phyloP scores from a whole-genome alignment of 2,888 invertebrate species.

The Eupeodes luniger region DNA sequence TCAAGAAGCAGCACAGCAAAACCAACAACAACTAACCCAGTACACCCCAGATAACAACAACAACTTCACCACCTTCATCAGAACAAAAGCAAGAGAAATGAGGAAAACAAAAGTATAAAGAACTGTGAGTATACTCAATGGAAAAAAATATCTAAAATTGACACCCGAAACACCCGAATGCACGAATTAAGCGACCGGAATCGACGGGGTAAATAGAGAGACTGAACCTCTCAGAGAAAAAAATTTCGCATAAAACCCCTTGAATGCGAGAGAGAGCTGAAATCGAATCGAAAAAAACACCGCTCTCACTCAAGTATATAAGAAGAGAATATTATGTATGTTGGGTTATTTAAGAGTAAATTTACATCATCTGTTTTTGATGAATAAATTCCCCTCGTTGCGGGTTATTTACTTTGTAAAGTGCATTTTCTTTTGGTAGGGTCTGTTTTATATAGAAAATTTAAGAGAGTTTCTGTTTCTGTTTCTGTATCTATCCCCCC shows the following conservation, averaged over 20 bases:
- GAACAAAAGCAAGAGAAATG: slow-evolving; percentile 74
- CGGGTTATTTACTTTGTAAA: slow-evolving; percentile 31
- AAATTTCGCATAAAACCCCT: slow-evolving; percentile 75
- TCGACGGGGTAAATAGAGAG: slow-evolving; percentile 77
- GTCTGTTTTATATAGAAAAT: background rate
- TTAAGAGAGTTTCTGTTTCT: slow-evolving; percentile 3
- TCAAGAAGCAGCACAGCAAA: slow-evolving; percentile 40
- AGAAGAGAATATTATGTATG: slow-evolving; percentile 27
- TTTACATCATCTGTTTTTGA: slow-evolving; percentile 52
- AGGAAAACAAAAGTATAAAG: slow-evolving; percentile 62
- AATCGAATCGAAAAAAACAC: background rate
- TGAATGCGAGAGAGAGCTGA: slow-evolving; percentile 65
- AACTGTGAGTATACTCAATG: slow-evolving; percentile 64
- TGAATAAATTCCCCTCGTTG: slow-evolving; percentile 41
- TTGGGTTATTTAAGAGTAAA: slow-evolving; percentile 48
- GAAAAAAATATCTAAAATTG: slow-evolving; percentile 72
- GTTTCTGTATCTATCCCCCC: background rate
- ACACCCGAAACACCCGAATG: slow-evolving; percentile 76
- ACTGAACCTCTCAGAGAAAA: slow-evolving; percentile 77
- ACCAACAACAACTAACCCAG: slow-evolving; percentile 43
- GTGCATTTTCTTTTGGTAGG: slow-evolving; percentile 15
- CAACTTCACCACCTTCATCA: slow-evolving; percentile 72
- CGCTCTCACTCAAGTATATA: slow-evolving; percentile 42
- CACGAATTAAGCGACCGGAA: slow-evolving; percentile 76
- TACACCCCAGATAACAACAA: slow-evolving; percentile 62